A percentile compares a stretch with the other conserved stretches of the same genome.
Conservation (phyloP, 2,888 invertebrate genomes). For the Synanthedon andrenaeformis region DNA sequence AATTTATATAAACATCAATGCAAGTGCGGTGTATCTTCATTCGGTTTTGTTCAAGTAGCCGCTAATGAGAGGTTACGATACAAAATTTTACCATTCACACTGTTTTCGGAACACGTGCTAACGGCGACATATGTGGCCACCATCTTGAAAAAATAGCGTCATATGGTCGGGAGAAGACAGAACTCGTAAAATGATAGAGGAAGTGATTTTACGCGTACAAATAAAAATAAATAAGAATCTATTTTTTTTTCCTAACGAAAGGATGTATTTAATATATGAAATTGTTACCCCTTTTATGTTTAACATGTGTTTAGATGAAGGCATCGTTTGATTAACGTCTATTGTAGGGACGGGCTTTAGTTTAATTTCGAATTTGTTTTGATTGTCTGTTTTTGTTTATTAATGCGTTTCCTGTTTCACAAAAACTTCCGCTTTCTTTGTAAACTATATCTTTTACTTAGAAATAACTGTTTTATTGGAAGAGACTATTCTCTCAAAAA, state of each 20-base stretch:
- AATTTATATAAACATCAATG: too few relatives aligned
- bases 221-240: constrained; percentile 35
- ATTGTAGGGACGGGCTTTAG: constrained; percentile 31
- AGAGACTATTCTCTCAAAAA: too few relatives aligned
- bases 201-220: constrained; percentile 62
- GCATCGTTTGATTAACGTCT: constrained; percentile 41
- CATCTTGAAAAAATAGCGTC: constrained; percentile 51
- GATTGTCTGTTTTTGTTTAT: constrained; percentile 41
- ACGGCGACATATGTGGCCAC: constrained; percentile 43
- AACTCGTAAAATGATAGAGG: constrained; percentile 51
- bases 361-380: constrained; percentile 65
- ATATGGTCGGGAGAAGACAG: constrained; percentile 41
- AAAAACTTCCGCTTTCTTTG: constrained; percentile 2
- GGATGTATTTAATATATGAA: constrained; percentile 66
- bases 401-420: constrained; percentile 35
- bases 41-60: constrained; percentile 2
- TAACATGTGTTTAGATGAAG: constrained; percentile 50
- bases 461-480: too few relatives aligned
- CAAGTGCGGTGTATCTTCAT: too few relatives aligned
- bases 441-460: background rate
- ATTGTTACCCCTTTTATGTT: constrained; percentile 59
- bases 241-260: constrained; percentile 38
- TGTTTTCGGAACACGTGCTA: constrained; percentile 11
- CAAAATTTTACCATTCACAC: background rate
- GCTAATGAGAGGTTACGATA: constrained; percentile 7